phyloP scores from a whole-genome alignment of 92 coral and sea anemone genomes.

The Umimayanthus chanpuru region DNA sequence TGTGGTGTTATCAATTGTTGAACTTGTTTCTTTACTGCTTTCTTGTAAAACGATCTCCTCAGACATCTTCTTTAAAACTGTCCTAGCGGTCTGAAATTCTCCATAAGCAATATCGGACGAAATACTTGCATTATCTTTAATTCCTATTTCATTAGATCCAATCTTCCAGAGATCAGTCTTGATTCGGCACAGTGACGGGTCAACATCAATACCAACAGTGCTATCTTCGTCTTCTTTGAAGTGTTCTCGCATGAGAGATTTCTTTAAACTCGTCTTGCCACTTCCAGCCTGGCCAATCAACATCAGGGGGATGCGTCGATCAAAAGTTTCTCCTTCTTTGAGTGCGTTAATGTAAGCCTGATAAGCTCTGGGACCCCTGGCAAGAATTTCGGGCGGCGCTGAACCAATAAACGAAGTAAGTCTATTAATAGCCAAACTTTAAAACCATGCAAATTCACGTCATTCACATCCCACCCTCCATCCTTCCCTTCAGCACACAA shows the following conservation, averaged over 20 bases:
- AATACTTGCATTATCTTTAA: not conserved
- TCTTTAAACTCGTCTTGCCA: conserved; percentile 15
- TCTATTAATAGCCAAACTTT: too few relatives aligned
- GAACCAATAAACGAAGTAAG: not conserved
- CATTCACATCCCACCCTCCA: too few relatives aligned
- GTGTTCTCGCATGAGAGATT: not conserved
- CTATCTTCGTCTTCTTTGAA: not conserved
- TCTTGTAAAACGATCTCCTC: too few relatives aligned
- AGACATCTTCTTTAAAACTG: too few relatives aligned
- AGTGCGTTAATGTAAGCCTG: not conserved
- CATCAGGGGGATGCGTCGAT: conserved; percentile 19
- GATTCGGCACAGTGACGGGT: not conserved
- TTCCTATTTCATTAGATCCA: not conserved
- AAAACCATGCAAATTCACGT: too few relatives aligned
- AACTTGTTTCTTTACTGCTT: too few relatives aligned
- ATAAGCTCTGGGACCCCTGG: not conserved
- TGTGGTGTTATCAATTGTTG: too few relatives aligned
- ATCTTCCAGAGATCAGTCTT: not conserved
- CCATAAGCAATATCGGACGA: not conserved
- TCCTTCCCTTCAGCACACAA: too few relatives aligned
- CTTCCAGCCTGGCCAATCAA: conserved; percentile 9
- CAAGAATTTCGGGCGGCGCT: not conserved
- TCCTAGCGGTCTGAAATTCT: not conserved
- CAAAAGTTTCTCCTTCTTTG: not conserved
- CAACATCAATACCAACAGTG: not conserved